phyloP scores from a whole-genome alignment of 2,113 vertebrate genomes.

The Barnardius zonarius region DNA sequence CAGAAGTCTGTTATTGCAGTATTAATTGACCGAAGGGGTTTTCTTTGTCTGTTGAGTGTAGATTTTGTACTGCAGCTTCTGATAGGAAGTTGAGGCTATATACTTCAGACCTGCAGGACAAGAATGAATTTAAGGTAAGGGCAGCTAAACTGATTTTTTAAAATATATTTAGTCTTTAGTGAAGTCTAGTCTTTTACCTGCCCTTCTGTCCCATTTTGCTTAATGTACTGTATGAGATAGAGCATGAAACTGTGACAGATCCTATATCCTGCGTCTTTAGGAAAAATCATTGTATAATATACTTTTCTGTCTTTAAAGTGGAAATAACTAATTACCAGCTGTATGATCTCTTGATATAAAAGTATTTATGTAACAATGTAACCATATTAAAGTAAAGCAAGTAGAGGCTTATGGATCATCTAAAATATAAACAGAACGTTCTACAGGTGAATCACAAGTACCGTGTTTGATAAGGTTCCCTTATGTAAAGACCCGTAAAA shows the following conservation, averaged over 20 bases:
- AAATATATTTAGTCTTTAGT: not conserved
- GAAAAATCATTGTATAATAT: not conserved
- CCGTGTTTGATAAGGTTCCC: not conserved
- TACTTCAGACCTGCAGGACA: constrained; percentile 90
- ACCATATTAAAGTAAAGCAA: not conserved
- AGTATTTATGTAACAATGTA: not conserved
- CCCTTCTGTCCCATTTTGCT: not conserved
- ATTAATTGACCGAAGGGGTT: not conserved
- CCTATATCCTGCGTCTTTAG: not conserved
- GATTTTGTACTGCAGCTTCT: constrained; percentile 91
- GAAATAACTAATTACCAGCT: not conserved
- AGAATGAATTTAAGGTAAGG: constrained; percentile 89
- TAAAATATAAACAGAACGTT: not conserved
- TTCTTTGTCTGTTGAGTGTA: constrained; percentile 56
- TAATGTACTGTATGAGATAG: not conserved
- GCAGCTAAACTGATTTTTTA: not conserved
- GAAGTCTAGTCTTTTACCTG: not conserved
- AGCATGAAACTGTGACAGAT: not conserved
- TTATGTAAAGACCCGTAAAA: not conserved
- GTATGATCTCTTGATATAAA: not conserved
- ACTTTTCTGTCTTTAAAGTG: not conserved
- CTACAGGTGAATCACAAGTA: not conserved
- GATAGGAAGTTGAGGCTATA: constrained; percentile 89
- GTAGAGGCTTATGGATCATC: not conserved
- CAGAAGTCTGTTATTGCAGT: not conserved